Evolutionary conservation across 1,140 invertebrate species (phyloP), one percentile per base, ranked within the genome.

Genomic region (Carposina sasakii): DNA sequence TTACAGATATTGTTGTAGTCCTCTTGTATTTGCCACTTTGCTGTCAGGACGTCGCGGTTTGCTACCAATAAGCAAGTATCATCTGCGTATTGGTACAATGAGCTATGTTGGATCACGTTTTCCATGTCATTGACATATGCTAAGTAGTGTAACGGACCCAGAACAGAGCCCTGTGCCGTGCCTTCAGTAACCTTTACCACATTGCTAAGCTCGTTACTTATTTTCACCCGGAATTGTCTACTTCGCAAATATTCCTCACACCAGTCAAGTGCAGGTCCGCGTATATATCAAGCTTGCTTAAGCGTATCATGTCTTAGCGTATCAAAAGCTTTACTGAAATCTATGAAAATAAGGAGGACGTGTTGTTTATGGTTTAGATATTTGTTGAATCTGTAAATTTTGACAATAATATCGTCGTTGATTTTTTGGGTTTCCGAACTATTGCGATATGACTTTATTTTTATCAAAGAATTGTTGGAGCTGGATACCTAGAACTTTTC

Each of bases 141-240:
- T 13, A 40, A 10, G 15, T 40, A 40, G 12, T 40, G 37, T 23
- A 40, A 12, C 20, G 37, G 37, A 10, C 37, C 37, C 37, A 40
- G 12, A 2, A 40, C 37, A 5, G 37, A 40, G n/a, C 37, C 37
- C 15, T 40, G 37, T 40, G 37, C 37, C 9, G 37, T 40, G 6
- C 37, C 37, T 40, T 22, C 21, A 8, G 9, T 40, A 9, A 23
- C 21, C n/a, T 40, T 40, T 40, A 40, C 12, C n/a, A 13, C 9
- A 9, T 40, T 21, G 15, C 37, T 40, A 20, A 22, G 12, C 10
- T 9, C 37, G n/a, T 21, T 12, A 13, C 21, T 21, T 2, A 40
- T 16, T 20, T 21, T 17, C 2, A 40, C 37, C 3, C 10, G 16
- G 21, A n/a, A 40, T 12, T 8, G 5, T 21, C 37, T 9, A 40